A percentile compares a stretch with the other conserved stretches of the same genome.
Evolutionary conservation across 2,888 invertebrate species (phyloP).

Genomic region (Ctenicera cuprea): DNA sequence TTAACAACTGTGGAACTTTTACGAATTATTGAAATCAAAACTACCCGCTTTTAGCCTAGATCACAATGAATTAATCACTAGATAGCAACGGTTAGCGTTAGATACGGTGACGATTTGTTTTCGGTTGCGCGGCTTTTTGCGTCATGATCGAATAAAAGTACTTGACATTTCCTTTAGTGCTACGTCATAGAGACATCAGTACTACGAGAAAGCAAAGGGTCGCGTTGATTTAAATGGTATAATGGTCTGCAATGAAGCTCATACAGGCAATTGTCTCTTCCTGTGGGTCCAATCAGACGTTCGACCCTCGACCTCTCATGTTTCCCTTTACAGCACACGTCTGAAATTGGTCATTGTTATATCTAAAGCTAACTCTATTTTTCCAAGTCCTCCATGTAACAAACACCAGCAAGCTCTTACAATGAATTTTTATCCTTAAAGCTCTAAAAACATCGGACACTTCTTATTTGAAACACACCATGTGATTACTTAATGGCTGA

Average conservation of each 20-base stretch:
- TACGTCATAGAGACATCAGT: conserved; percentile 26
- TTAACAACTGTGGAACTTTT: no score
- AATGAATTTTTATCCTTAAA: conserved; percentile 1
- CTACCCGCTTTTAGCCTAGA: no score
- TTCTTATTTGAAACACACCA: conserved; percentile 2
- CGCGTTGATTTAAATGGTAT: conserved; percentile 50
- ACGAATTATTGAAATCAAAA: no score
- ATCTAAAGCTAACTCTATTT: conserved; percentile 6
- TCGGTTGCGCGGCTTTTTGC: conserved; percentile 12
- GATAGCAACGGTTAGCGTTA: background rate
- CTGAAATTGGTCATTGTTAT: conserved; percentile 26
- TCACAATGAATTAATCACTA: no score
- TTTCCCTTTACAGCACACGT: conserved; percentile 28
- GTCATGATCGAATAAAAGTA: conserved; percentile 27
- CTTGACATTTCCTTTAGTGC: conserved; percentile 29
- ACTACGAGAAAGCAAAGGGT: conserved; percentile 29
- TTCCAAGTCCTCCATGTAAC: background rate
- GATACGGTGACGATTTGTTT: conserved; percentile 25
- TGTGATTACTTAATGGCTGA: conserved; percentile 19
- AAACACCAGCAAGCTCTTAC: background rate
- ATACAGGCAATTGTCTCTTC: conserved; percentile 55
- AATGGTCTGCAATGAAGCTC: conserved; percentile 52
- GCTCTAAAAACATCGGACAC: background rate
- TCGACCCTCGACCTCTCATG: conserved; percentile 31
- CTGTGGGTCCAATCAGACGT: conserved; percentile 45